phyloP scores from a whole-genome alignment of 2,113 vertebrate species.

The Bufo gargarizans region DNA sequence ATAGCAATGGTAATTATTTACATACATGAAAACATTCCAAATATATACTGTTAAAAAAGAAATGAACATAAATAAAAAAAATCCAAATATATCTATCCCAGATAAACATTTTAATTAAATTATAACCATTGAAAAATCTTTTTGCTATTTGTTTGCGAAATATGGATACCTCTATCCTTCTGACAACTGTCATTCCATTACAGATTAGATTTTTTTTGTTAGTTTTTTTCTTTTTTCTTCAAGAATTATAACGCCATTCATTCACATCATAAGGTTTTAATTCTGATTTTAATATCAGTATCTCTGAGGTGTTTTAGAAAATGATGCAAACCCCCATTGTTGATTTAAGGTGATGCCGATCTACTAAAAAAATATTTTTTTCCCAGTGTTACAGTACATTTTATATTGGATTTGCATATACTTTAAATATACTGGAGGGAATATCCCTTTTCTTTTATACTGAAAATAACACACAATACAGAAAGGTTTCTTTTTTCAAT shows the following conservation, averaged over 20 bases:
- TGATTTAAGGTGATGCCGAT: conserved; percentile 53
- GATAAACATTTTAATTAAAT: conserved; percentile 82
- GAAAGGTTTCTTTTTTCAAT: conserved; percentile 56
- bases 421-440: conserved; percentile 51
- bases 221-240: conserved; percentile 38
- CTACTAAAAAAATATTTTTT: conserved; percentile 57
- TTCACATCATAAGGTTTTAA: conserved; percentile 42
- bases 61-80: conserved; percentile 63
- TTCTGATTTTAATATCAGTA: conserved; percentile 40
- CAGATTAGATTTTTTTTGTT: conserved; percentile 21
- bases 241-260: conserved; percentile 60
- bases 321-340: conserved; percentile 61
- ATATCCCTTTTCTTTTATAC: conserved; percentile 52
- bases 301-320: conserved; percentile 54
- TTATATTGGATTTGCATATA: conserved; percentile 57
- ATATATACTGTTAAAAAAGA: conserved; percentile 75
- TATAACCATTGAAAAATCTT: conserved; percentile 71
- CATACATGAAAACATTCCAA: conserved; percentile 86
- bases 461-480: conserved; percentile 54
- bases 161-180: conserved; percentile 48
- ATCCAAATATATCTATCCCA: conserved; percentile 77
- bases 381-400: conserved; percentile 55
- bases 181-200: conserved; percentile 39
- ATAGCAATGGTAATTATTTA: conserved; percentile 84
- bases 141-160: conserved; percentile 61